Conservation (phyloP, 2,113 vertebrate species). For the Cinclus mexicanus region DNA sequence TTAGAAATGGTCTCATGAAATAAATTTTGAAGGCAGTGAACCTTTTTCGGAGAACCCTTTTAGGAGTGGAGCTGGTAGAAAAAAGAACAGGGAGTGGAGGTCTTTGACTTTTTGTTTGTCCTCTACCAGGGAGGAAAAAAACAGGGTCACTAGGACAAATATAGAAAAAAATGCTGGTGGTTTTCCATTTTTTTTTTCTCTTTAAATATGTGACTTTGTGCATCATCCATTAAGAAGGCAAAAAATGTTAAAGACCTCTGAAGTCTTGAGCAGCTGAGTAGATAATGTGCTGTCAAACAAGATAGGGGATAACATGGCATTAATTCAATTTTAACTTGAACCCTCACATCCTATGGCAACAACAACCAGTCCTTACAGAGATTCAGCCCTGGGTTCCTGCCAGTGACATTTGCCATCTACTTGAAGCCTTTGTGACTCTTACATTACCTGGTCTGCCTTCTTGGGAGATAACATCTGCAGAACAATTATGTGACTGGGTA, state of each 20-base stretch:
- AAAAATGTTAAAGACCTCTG: background rate
- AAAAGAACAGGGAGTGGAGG: background rate
- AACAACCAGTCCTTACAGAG: rapidly evolving
- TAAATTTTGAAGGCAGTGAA: background rate
- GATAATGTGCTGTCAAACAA: background rate
- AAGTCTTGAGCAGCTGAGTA: background rate
- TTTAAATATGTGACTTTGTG: background rate
- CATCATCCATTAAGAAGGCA: background rate
- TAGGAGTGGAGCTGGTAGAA: background rate
- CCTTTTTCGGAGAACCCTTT: background rate
- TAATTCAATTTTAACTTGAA: background rate
- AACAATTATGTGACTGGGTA: background rate
- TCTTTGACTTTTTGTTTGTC: background rate
- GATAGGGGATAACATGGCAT: background rate
- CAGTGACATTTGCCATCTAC: background rate
- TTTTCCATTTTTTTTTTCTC: background rate
- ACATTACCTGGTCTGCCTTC: background rate
- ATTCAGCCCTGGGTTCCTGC: background rate
- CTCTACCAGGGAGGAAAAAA: background rate
- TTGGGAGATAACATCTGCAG: background rate
- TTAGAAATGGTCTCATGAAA: background rate
- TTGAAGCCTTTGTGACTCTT: background rate
- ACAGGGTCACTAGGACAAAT: background rate
- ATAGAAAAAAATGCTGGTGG: background rate
- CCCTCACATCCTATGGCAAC: background rate